Conservation (phyloP, 1,140 invertebrate species). For the Tetramorium alpestre region DNA sequence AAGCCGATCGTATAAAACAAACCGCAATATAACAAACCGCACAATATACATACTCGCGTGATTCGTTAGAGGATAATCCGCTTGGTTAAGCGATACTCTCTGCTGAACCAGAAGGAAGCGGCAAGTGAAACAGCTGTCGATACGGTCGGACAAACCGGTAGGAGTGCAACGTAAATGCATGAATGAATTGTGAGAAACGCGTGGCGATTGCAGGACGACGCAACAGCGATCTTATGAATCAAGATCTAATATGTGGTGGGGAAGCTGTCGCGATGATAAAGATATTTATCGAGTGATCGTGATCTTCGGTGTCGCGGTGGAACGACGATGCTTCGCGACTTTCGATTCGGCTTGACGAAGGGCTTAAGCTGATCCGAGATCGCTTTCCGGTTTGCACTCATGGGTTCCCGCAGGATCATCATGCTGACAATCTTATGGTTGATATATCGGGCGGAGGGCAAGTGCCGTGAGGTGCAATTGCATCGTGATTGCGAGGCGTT, state of each 20-base stretch:
- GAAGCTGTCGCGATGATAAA: constrained; percentile 5
- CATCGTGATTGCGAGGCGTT: constrained; percentile 77
- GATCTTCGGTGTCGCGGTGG: background rate
- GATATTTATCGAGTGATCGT: constrained; percentile 31
- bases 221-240: constrained; percentile 5
- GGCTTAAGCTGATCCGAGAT: background rate
- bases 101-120: background rate
- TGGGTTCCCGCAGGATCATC: constrained; percentile 69
- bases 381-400: constrained; percentile 41
- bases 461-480: constrained; percentile 76
- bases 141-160: background rate
- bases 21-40: background rate
- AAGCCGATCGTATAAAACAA: background rate
- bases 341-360: background rate
- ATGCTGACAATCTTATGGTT: constrained; percentile 65
- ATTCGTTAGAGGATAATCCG: constrained; percentile 5
- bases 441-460: constrained; percentile 36
- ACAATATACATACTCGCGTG: background rate
- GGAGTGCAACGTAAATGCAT: background rate
- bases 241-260: background rate
- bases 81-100: background rate
- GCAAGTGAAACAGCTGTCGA: constrained; percentile 15
- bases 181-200: background rate
- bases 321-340: background rate
- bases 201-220: background rate